Conservation (phyloP, 2,113 vertebrate genomes). For the Pseudorectes ferrugineus region DNA sequence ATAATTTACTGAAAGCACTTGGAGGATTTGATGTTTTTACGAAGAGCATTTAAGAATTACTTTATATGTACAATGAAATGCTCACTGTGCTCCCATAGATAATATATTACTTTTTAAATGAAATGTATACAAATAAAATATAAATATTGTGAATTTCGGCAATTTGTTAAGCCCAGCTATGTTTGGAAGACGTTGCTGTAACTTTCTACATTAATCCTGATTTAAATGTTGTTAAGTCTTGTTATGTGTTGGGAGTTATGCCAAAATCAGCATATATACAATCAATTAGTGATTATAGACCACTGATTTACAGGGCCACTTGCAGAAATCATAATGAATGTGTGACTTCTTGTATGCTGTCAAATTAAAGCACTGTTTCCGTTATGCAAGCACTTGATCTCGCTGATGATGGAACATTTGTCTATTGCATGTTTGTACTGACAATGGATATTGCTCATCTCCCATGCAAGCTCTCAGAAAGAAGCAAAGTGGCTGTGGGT, state of each 20-base stretch:
- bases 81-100: not conserved
- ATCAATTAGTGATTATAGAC: not conserved
- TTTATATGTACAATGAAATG: not conserved
- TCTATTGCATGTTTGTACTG: not conserved
- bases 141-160: not conserved
- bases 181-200: not conserved
- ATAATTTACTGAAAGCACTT: not conserved
- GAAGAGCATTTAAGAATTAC: not conserved
- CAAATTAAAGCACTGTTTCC: not conserved
- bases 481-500: not conserved
- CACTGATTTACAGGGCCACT: not conserved
- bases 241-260: not conserved
- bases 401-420: not conserved
- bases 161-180: not conserved
- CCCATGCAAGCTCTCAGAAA: not conserved
- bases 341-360: not conserved
- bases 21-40: not conserved
- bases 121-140: not conserved
- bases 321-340: not conserved
- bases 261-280: not conserved
- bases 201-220: not conserved
- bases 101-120: not conserved
- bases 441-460: not conserved
- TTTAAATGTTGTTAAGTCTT: not conserved
- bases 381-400: not conserved